Evolutionary conservation across 2,113 vertebrate species (phyloP), one percentile per base, ranked within the genome.

Genomic region (Paradoxurus hermaphroditus): DNA sequence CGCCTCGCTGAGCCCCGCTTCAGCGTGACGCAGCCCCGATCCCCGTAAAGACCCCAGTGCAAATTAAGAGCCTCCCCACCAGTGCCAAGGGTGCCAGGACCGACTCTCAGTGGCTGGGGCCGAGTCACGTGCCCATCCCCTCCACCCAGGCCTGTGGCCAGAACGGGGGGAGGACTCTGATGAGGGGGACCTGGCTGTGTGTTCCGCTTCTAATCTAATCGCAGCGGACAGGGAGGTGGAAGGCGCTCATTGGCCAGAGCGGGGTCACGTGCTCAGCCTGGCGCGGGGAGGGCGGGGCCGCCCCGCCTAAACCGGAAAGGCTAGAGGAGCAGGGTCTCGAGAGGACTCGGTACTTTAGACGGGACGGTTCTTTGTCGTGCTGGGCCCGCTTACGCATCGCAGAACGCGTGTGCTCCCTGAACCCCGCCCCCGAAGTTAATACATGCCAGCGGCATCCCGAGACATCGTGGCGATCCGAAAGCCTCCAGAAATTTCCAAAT

Each of bases 271-370:
- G 21, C 19, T 82, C 51, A 23, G 29, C 49, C 8, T 15, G 53
- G 41, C 0, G 7, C 7, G 46, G 31, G 56, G 70, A 49, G 53
- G 46, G 7, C 0, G n/a, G 18, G 67, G 56, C 0, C 3, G 9
- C 63, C 27, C 12, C 4, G 7, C 11, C 31, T 7, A 3, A 82
- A 29, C 49, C 6, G 0, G 77, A 56, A 31, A 18, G 11, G 1
- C 56, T 3, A 3, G 27, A 3, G 0, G 0, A 3, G 21, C 39
- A 27, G n/a, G n/a, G n/a, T 9, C 12, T 36, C 12, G 3, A 2
- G 27, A n/a, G 41, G 27, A 11, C 29, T 29, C 5, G 46, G 44
- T 39, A 4, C n/a, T 75, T n/a, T 0, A 51, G 23, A 62, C 1
- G 1, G 39, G 44, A 27, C 7, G 0, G 59, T 77, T 49, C 5